Base-by-base conservation (phyloP, 2,888 invertebrate species). In the Cinara cedri region DNA sequence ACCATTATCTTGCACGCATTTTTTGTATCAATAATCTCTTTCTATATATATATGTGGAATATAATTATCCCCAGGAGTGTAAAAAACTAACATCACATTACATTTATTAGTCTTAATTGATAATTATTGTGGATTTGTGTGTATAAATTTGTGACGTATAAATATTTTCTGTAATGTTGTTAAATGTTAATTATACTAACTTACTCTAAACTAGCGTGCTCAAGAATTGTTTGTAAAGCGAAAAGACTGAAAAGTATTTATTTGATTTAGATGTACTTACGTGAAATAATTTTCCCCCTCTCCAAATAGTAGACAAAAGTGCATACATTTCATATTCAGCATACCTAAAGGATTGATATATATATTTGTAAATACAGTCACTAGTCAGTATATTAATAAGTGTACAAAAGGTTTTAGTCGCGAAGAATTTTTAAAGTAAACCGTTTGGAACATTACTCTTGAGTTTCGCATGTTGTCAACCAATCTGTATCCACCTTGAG, bases 1-100 rank as follows among this genome's bases (percentile, higher is more conserved):
- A 65, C 13, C 21, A 44, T 65, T 65, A 65, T 65, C 3, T 75
- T 24, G 74, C 74, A 75, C 74, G 65, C 74, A 75, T 75, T 75
- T 74, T 75, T 75, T 75, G 74, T 75, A 74, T n/a, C 6, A 11
- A 60, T 16, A 66, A 9, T 3, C 11, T 8, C 10, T 8, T 44
- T 8, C 14, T 57, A 14, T 24, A 46, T 14, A 24, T 19, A 9
- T 46, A 9, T 10, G 1, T 0, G 26, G 26, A 54, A 62, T 42
- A 34, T 42, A 19, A 26, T 57, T 57, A 24, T 49, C 4, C n/a
- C 10, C 1, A 16, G 1, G 14, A 46, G n/a, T 34, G 44, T 24
- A 21, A 16, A n/a, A n/a, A 21, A 54, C 42, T 42, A 34, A 21
- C 14, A 34, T 34, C 34, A 6, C 34, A 6, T 34, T 34, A 34